phyloP scores from a whole-genome alignment of 2,113 vertebrate species.

The Semicossyphus pulcher region DNA sequence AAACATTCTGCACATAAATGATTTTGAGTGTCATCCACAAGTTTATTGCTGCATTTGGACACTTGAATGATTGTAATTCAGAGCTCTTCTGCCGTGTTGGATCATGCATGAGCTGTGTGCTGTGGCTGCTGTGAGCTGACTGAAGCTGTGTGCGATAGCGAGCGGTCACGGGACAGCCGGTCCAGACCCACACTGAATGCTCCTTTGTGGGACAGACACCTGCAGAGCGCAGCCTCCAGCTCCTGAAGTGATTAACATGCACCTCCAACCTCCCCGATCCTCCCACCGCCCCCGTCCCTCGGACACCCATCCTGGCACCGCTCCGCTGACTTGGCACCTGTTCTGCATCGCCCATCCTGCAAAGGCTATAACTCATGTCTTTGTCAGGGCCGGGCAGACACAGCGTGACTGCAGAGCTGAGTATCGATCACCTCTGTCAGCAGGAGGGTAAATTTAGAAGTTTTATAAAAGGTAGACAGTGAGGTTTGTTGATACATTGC shows the following conservation, averaged over 20 bases:
- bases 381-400: conserved; percentile 57
- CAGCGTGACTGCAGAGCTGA: conserved; percentile 24
- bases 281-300: conserved; percentile 42
- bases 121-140: conserved; percentile 27
- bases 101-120: conserved; percentile 35
- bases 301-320: conserved; percentile 64
- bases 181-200: conserved; percentile 71
- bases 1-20: background rate
- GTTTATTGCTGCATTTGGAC: background rate
- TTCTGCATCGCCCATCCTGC: conserved; percentile 63
- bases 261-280: conserved; percentile 69
- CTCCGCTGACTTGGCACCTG: conserved; percentile 72
- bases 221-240: conserved; percentile 75
- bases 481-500: background rate
- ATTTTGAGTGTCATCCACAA: background rate
- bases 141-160: conserved; percentile 55
- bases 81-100: conserved; percentile 6
- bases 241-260: conserved; percentile 80
- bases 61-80: conserved; percentile 12
- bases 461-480: conserved; percentile 27
- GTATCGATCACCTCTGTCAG: conserved; percentile 46
- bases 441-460: conserved; percentile 37
- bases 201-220: conserved; percentile 81
- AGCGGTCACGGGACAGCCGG: conserved; percentile 41
- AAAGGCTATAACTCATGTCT: conserved; percentile 69